Percentiles rank a stretch among this genome's conserved stretches.
These are phyloP conservation scores for Cryptoprocta ferox DNA, from an alignment of 2,797 vertebrate species.

Conservation along the genomic window DNA sequence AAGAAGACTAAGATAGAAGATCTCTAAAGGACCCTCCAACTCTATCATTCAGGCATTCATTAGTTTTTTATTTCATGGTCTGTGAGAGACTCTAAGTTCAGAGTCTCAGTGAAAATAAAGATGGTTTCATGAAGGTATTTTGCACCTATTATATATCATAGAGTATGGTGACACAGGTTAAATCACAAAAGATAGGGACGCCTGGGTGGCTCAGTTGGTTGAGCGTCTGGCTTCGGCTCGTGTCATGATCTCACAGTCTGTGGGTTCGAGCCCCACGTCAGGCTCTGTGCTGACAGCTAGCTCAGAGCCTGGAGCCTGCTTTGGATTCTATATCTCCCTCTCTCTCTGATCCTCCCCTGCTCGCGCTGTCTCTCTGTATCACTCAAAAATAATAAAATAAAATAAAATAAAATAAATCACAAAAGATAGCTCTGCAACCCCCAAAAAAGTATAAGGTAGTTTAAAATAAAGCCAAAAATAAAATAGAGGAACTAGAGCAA, in stretches of 20 bases:
- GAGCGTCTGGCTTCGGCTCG: no score
- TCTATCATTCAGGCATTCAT: not conserved
- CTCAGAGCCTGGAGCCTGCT: no score
- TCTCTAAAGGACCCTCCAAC: not conserved
- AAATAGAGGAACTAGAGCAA: constrained; percentile 70
- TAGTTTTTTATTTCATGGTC: constrained; percentile 14
- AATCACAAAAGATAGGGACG: not conserved
- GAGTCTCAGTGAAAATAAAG: not conserved
- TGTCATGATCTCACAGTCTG: no score
- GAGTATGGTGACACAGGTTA: not conserved
- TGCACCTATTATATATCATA: not conserved
- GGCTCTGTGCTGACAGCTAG: no score
- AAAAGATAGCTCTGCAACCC: not conserved
- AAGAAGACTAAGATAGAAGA: not conserved
- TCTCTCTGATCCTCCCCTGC: no score
- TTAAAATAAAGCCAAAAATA: constrained; percentile 28
- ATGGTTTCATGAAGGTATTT: not conserved
- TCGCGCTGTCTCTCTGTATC: no score
- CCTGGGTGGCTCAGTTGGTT: no score
- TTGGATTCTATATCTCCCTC: no score
- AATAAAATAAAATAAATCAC: no score
- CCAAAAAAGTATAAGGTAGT: not conserved
- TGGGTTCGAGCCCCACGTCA: no score
- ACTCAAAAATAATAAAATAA: no score
- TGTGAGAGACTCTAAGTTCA: not conserved